phyloP scores from a whole-genome alignment of 2,113 vertebrate species.

The Hippolais icterina region DNA sequence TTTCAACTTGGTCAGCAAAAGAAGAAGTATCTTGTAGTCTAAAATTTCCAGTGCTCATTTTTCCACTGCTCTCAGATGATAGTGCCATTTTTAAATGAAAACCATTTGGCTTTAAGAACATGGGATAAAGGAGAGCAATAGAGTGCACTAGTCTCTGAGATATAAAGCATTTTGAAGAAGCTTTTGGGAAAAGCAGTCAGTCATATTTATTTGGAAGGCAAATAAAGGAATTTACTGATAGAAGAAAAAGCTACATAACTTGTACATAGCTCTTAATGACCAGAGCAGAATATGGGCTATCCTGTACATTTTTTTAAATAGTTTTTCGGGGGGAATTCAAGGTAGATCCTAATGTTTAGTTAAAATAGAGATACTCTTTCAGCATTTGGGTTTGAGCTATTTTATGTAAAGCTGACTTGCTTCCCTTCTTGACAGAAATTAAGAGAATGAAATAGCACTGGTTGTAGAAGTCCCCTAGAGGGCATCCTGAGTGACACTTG shows the following conservation, averaged over 20 bases:
- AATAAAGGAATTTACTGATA: background rate
- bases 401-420: background rate
- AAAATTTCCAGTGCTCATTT: background rate
- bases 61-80: background rate
- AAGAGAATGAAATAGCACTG: background rate
- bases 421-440: background rate
- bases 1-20: background rate
- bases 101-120: background rate
- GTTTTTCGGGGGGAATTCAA: background rate
- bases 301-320: background rate
- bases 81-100: constrained; percentile 22
- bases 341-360: background rate
- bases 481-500: background rate
- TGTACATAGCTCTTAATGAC: background rate
- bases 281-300: background rate
- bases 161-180: background rate
- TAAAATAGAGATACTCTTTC: background rate
- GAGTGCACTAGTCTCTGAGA: background rate
- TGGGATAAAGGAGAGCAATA: background rate
- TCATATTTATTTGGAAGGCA: background rate
- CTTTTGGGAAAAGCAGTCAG: background rate
- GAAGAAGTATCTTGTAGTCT: background rate
- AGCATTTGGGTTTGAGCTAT: background rate
- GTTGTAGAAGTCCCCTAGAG: background rate
- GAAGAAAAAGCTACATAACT: background rate